phyloP scores from a whole-genome alignment of 2,888 invertebrate genomes.

The Drepanosiphum platanoidis region DNA sequence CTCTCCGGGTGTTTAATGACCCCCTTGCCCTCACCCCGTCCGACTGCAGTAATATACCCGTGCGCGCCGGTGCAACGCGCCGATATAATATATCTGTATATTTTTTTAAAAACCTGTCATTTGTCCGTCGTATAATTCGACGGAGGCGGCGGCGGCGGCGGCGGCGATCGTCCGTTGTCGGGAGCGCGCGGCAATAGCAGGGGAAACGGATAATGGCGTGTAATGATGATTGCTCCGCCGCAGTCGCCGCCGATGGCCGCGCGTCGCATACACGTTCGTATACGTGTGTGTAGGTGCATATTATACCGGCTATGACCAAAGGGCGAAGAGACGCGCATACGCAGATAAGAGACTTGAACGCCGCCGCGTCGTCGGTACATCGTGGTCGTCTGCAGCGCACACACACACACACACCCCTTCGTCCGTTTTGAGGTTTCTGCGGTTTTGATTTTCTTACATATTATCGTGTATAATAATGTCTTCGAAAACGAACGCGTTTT shows the following conservation, averaged over 20 bases:
- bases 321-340: not conserved
- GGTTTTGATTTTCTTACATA: conserved; percentile 7
- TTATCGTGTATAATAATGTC: not conserved
- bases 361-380: not conserved
- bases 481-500: not conserved
- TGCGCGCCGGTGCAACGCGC: no score
- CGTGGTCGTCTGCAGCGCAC: not conserved
- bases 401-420: not conserved
- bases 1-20: conserved; percentile 58
- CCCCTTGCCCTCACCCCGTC: not conserved
- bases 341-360: not conserved
- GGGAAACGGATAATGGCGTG: conserved; percentile 6
- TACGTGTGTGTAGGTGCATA: not conserved
- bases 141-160: not conserved
- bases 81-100: conserved; percentile 14
- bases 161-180: not conserved
- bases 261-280: not conserved
- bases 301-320: not conserved
- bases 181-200: not conserved
- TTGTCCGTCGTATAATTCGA: conserved; percentile 49
- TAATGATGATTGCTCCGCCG: conserved; percentile 50
- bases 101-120: conserved; percentile 53
- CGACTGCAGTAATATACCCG: not conserved
- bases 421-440: conserved; percentile 5
- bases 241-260: not conserved